Evolutionary conservation across 2,888 invertebrate genomes (phyloP).

Genomic region (Drosophila mettleri): DNA sequence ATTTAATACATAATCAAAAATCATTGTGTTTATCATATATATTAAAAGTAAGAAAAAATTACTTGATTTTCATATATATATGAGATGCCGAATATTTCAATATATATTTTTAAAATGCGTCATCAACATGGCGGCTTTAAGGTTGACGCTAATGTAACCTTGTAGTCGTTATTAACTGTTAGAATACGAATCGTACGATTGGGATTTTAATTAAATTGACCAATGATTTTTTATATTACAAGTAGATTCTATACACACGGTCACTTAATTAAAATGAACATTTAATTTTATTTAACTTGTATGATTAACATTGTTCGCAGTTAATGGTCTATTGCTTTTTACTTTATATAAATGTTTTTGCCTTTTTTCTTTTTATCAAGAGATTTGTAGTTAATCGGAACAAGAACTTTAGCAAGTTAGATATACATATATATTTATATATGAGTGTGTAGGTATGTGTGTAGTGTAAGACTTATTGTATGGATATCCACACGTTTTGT

Average conservation of each 20-base stretch:
- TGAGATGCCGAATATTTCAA: not conserved
- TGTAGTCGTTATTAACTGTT: constrained; percentile 11
- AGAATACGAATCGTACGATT: not conserved
- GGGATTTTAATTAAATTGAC: not conserved
- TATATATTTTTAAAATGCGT: constrained; percentile 40
- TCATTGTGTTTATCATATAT: not conserved
- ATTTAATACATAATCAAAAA: not conserved
- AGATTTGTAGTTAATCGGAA: constrained; percentile 57
- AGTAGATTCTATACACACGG: constrained; percentile 16
- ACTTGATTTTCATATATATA: not conserved
- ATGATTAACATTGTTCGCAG: constrained; percentile 71
- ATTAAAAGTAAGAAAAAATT: not conserved
- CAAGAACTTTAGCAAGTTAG: constrained; percentile 71
- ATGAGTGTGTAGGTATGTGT: constrained; percentile 31
- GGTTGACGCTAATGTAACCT: constrained; percentile 19
- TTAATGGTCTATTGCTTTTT: constrained; percentile 74
- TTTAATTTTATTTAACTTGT: constrained; percentile 75
- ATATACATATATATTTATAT: constrained; percentile 53
- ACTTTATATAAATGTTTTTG: constrained; percentile 61
- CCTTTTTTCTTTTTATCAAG: constrained; percentile 1
- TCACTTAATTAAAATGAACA: constrained; percentile 68
- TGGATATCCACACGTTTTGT: constrained; percentile 59
- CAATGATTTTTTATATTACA: constrained; percentile 6
- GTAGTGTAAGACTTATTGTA: constrained; percentile 60
- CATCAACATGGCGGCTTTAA: constrained; percentile 40